Evolutionary conservation across 1,140 invertebrate genomes (phyloP), one percentile per base, ranked within the genome.

Genomic region (Tribolium castaneum): DNA sequence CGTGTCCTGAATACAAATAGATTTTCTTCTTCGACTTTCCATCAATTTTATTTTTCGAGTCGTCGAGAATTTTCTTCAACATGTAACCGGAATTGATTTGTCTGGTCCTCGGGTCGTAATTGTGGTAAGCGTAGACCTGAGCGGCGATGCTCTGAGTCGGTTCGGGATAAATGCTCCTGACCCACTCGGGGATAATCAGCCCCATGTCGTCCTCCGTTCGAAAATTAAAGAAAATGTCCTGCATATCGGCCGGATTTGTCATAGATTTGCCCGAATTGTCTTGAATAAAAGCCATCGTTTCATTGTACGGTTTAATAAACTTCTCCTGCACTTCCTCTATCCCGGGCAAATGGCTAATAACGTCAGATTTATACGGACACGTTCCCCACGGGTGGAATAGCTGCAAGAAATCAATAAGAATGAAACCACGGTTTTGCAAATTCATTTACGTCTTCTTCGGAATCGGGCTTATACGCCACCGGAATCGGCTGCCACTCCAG

Each of bases 1-100:
- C 94, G 83, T 95, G 93, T 6, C 88, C 90, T 2, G 91, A 90
- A 81, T 90, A 92, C 45, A 92, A 78, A 39, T 87, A 87, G 39
- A 92, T 80, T 78, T 91, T 92, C 0, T 86, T 83, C 0, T 70
- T 59, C 19, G 84, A 59, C 7, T 82, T 80, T 1, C 85, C 84
- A 6, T 86, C 85, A 35, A 88, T 84, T 19, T 86, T 85, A 1
- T 84, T 80, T 34, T 80, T 81, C 6, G 85, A 88, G 80, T 89
- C 88, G 13, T 89, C 87, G 4, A 91, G 79, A 74, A 78, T 78
- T 54, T 80, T 82, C 39, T 80, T 78, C 9, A 82, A 34, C 34
- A 80, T 13, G 30, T 75, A 80, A 34, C 81, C 81, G 9, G 74
- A 30, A 59, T 81, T 76, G 25, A 81, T 81, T 39, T 70, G 52